phyloP scores from a whole-genome alignment of 2,113 vertebrate species.

The Siniperca chuatsi region DNA sequence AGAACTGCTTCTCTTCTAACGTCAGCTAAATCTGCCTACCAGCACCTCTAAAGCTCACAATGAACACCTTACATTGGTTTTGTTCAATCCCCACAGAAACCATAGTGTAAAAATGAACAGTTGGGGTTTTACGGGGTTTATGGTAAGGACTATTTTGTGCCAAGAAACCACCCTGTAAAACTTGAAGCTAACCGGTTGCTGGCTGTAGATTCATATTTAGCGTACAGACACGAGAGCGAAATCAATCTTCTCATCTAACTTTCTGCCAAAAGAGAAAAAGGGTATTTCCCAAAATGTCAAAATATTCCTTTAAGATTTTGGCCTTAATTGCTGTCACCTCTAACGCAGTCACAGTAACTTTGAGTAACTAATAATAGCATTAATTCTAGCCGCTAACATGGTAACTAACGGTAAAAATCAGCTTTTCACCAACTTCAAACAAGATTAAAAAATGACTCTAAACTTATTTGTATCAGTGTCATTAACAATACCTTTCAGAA shows the following conservation, averaged over 20 bases:
- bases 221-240: no score
- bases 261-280: no score
- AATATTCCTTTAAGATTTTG: not conserved
- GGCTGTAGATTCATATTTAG: no score
- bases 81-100: not conserved
- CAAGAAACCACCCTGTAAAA: not conserved
- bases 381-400: not conserved
- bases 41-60: not conserved
- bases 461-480: not conserved
- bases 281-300: not conserved
- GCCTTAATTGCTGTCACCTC: not conserved
- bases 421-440: not conserved
- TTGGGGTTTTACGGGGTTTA: not conserved
- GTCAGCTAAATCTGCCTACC: not conserved
- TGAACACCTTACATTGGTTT: not conserved
- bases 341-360: no score
- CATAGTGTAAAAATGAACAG: not conserved
- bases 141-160: not conserved
- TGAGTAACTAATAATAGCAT: not conserved
- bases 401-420: not conserved
- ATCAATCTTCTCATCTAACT: not conserved
- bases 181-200: no score
- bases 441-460: not conserved
- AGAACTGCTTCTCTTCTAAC: not conserved
- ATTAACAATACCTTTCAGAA: not conserved